phyloP scores from a whole-genome alignment of 2,113 vertebrate genomes.

The Cyanistes caeruleus region DNA sequence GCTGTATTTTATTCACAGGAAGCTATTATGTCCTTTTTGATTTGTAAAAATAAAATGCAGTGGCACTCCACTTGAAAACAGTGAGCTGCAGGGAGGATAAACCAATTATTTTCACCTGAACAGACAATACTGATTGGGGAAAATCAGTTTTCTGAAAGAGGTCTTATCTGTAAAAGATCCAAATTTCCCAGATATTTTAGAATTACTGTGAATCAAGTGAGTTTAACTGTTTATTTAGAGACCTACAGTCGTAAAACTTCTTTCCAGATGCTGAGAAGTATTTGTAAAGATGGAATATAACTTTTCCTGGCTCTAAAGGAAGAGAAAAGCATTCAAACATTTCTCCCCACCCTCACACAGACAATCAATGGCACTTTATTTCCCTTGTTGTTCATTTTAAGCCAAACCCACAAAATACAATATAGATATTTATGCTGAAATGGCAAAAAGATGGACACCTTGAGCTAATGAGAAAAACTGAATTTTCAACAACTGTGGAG shows the following conservation, averaged over 20 bases:
- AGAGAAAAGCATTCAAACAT: background rate
- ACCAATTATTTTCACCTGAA: background rate
- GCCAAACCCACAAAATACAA: background rate
- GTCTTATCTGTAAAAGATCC: background rate
- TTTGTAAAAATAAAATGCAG: background rate
- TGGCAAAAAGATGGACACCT: background rate
- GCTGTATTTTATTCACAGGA: background rate
- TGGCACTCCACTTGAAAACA: background rate
- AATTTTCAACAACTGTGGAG: background rate
- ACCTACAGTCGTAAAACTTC: background rate
- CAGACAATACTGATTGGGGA: background rate
- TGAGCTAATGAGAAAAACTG: background rate
- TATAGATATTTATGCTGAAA: background rate
- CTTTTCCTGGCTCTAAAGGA: background rate
- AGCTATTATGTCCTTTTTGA: background rate
- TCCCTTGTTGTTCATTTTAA: background rate
- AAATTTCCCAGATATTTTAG: background rate
- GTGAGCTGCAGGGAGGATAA: background rate
- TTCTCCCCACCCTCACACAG: background rate
- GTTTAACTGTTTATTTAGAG: background rate
- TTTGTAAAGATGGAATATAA: background rate
- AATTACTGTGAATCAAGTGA: background rate
- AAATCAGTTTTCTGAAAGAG: background rate
- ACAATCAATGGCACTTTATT: background rate
- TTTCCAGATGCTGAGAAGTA: background rate